Percentiles rank a stretch among this genome's conserved stretches.
Evolutionary conservation across 2,888 invertebrate species (phyloP).

Genomic region (Frankliniella intonsa): DNA sequence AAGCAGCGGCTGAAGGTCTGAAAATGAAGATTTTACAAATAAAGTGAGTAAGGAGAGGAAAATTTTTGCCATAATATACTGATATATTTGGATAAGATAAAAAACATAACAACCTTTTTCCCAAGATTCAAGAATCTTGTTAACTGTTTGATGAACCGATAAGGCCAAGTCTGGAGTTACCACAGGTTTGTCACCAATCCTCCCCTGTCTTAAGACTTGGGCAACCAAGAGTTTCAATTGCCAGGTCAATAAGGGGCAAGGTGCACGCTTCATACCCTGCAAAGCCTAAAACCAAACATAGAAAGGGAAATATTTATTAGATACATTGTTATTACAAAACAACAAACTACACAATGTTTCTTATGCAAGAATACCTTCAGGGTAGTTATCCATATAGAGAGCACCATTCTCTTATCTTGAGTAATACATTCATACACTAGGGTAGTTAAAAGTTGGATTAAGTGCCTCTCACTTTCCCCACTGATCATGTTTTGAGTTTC

Average conservation of each 20-base stretch:
- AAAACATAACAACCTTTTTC: conserved; percentile 45
- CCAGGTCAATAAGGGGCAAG: conserved; percentile 62
- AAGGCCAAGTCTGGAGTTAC: conserved; percentile 58
- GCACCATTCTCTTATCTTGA: conserved; percentile 69
- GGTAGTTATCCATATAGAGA: conserved; percentile 67
- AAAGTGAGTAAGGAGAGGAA: too few relatives aligned
- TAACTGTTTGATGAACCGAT: conserved; percentile 57
- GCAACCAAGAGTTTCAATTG: conserved; percentile 66
- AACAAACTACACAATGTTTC: conserved; percentile 34
- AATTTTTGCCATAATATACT: not conserved
- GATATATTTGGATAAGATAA: not conserved
- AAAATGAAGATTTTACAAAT: conserved; percentile 30
- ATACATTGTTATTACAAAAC: conserved; percentile 36
- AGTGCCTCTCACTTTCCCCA: conserved; percentile 42
- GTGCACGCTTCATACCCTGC: conserved; percentile 52
- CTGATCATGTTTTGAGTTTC: not conserved
- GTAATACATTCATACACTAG: conserved; percentile 76
- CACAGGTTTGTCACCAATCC: conserved; percentile 47
- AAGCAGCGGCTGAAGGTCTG: conserved; percentile 48
- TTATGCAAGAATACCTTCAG: conserved; percentile 53
- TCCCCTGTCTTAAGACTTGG: conserved; percentile 50
- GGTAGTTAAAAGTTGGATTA: conserved; percentile 59
- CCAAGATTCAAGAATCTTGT: conserved; percentile 54
- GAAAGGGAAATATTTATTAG: conserved; percentile 38
- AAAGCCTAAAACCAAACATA: conserved; percentile 56